These are phyloP conservation scores for Ochropleura leucogaster DNA, from an alignment of 2,888 invertebrate genomes.

Conservation along the genomic window DNA sequence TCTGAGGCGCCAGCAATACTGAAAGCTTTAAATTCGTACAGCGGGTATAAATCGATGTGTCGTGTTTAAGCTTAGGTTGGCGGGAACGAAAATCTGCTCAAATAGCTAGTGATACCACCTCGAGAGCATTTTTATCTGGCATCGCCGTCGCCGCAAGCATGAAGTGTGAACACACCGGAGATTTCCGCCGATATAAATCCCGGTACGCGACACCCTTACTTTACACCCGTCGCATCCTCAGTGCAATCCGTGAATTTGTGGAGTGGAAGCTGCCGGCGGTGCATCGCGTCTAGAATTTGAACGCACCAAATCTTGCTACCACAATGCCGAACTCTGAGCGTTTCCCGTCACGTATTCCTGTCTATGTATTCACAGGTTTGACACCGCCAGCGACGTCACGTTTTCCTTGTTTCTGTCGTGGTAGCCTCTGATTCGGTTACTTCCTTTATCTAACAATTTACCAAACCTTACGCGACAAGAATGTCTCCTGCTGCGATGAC, in stretches of 20 bases:
- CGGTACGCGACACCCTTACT: constrained; percentile 82
- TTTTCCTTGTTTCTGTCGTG: constrained; percentile 60
- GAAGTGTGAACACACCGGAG: constrained; percentile 85
- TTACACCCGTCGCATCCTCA: constrained; percentile 78
- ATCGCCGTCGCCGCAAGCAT: constrained; percentile 75
- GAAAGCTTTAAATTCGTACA: constrained; percentile 65
- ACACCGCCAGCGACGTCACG: constrained; percentile 63
- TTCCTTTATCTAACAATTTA: constrained; percentile 48
- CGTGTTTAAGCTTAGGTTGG: constrained; percentile 72
- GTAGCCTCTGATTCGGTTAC: constrained; percentile 48
- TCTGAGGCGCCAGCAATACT: constrained; percentile 34
- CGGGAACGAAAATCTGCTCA: constrained; percentile 74
- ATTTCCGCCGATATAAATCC: constrained; percentile 87
- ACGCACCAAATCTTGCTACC: constrained; percentile 77
- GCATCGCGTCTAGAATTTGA: constrained; percentile 81
- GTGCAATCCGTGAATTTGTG: constrained; percentile 85
- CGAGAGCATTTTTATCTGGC: constrained; percentile 80
- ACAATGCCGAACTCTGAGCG: constrained; percentile 62
- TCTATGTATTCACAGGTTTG: constrained; percentile 66
- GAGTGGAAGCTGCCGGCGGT: constrained; percentile 78
- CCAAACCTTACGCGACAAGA: constrained; percentile 28
- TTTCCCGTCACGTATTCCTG: constrained; percentile 62
- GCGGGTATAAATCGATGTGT: constrained; percentile 71
- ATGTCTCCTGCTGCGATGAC: constrained; percentile 36
- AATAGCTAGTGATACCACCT: constrained; percentile 76